Base-by-base conservation (phyloP, 2,797 vertebrate species). In the Fundulus diaphanus region DNA sequence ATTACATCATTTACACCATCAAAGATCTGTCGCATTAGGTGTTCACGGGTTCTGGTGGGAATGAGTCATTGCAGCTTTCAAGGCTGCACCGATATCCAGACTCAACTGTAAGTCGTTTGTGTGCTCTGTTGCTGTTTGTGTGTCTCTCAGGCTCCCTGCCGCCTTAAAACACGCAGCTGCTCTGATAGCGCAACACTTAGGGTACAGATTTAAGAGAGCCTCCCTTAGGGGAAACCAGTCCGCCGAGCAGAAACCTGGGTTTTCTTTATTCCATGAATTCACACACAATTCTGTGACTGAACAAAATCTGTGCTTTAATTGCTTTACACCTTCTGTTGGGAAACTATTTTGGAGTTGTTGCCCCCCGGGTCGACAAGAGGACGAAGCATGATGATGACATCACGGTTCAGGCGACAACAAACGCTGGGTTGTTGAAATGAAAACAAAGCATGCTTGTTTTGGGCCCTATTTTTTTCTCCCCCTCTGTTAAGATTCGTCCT, bases 371-470 rank as follows among this genome's bases (percentile, higher is more conserved):
- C 88, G 81, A 70, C 5, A 74, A 84, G 77, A 90, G 87, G 89
- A 84, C 88, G 89, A 85, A 87, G 89, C 88, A 77, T 78, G 84
- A 66, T 70, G 69, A 85, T 93, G 92, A 92, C 92, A 92, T 93
- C 92, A 92, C 75, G 74, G 85, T 67, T 83, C 76, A 51, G 65
- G 80, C 85, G 51, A 48, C 69, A 92, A 94, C 92, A 93, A 92
- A 79, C 27, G 63, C 0, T 0, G 72, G 70, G 88, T 92, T 94
- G 90, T 94, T 90, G 84, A 73, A 13, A 67, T 20, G 29, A 31
- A 82, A 89, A 94, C 93, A 95, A 93, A 91, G 82, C 78, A 76
- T 76, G 85, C 89, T 90, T 94, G 86, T 93, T 91, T 84, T 54
- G 44, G 5, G 72, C n/a, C 63, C 67, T 85, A 85, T 81, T 85